These are phyloP conservation scores for Carcinoscorpius rotundicauda DNA, from an alignment of 1,140 invertebrate species.

Conservation along the genomic window DNA sequence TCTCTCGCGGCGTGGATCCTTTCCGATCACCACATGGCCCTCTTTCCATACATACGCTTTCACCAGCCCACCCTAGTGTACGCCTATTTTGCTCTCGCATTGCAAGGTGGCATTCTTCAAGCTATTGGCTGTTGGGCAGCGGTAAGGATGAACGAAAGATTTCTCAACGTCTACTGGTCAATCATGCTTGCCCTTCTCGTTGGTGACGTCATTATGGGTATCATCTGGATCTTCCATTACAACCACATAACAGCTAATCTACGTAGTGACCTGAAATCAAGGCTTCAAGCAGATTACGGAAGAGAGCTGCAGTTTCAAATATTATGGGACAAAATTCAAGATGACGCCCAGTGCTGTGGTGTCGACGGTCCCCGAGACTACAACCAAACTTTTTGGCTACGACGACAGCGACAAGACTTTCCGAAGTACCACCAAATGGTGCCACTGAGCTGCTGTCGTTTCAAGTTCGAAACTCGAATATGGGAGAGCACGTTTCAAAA, in stretches of 20 bases:
- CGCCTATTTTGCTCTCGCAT: constrained; percentile 61
- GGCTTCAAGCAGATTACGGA: constrained; percentile 49
- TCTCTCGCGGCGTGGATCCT: constrained; percentile 58
- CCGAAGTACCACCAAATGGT: constrained; percentile 15
- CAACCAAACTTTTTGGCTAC: constrained; percentile 24
- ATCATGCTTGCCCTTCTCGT: constrained; percentile 60
- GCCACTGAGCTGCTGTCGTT: constrained; percentile 22
- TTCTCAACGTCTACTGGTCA: constrained; percentile 72
- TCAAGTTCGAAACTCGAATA: not conserved
- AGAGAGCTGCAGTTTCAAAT: constrained; percentile 51
- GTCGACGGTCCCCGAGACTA: constrained; percentile 55
- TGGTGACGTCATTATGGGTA: constrained; percentile 66
- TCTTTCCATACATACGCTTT: constrained; percentile 46
- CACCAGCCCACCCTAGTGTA: constrained; percentile 71
- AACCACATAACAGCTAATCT: constrained; percentile 58
- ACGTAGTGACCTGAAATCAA: constrained; percentile 46
- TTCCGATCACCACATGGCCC: constrained; percentile 40
- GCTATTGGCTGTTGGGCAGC: constrained; percentile 67
- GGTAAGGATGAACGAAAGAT: constrained; percentile 55
- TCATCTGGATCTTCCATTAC: constrained; percentile 75
- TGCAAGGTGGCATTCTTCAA: constrained; percentile 48
- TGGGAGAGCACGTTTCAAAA: constrained; percentile 9
- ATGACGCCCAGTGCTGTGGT: constrained; percentile 63
- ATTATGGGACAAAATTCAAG: constrained; percentile 66
- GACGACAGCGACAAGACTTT: constrained; percentile 4